A percentile compares a stretch with the other conserved stretches of the same genome.
Conservation (phyloP, 2,797 vertebrate genomes). For the Peromyscus eremicus region DNA sequence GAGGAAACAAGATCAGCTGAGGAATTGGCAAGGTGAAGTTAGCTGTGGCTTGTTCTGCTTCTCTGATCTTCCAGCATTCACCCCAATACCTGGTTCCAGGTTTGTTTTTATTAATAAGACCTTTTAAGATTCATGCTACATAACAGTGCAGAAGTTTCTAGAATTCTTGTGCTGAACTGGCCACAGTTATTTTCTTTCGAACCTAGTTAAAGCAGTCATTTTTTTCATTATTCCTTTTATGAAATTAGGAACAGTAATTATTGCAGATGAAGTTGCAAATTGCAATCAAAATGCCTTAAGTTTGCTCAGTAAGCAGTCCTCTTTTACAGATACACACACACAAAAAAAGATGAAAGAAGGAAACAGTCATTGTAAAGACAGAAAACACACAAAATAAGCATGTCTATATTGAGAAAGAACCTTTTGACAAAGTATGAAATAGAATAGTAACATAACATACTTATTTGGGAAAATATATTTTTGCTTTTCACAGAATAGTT, state of each 20-base stretch:
- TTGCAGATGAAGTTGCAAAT: not conserved
- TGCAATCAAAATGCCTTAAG: not conserved
- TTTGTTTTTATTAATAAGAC: too few species aligned
- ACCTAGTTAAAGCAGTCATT: not conserved
- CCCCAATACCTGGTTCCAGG: too few species aligned
- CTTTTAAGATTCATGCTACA: too few species aligned
- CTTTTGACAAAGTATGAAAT: not conserved
- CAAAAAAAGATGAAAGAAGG: not conserved
- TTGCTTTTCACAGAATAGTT: not conserved
- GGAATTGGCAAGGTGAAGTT: too few species aligned
- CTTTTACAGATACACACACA: not conserved
- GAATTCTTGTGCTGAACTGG: not conserved
- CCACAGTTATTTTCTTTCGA: not conserved
- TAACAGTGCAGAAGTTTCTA: not conserved
- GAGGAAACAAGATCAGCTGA: too few species aligned
- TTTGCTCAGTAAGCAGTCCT: not conserved
- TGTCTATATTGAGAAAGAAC: not conserved
- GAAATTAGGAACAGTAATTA: not conserved
- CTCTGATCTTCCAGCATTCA: too few species aligned
- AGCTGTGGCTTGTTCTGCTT: too few species aligned
- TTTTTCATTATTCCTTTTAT: not conserved
- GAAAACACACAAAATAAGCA: not conserved
- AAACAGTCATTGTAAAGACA: not conserved
- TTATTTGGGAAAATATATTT: not conserved
- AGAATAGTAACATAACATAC: not conserved